phyloP scores from a whole-genome alignment of 2,888 invertebrate genomes.

The Drosophila melanocephala region DNA sequence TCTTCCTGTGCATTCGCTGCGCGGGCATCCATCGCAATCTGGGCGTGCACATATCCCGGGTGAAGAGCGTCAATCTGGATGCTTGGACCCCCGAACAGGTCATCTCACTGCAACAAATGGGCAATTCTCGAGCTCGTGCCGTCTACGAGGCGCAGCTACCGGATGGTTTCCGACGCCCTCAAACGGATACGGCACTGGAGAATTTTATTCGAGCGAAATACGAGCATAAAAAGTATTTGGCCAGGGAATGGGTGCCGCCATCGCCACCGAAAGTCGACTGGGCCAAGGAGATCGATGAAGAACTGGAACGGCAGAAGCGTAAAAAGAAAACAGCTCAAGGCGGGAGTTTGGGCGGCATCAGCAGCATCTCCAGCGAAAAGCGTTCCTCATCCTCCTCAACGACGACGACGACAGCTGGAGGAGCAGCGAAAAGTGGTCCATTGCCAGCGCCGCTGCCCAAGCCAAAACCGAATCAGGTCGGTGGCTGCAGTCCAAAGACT shows the following conservation, averaged over 20 bases:
- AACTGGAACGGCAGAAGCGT: conserved; percentile 92
- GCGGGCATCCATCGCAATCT: conserved; percentile 99
- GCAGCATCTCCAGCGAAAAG: conserved; percentile 64
- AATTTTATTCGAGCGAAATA: conserved; percentile 99
- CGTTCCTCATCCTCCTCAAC: conserved; percentile 21
- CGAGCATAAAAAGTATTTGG: conserved; percentile 99
- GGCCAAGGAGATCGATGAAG: conserved; percentile 96
- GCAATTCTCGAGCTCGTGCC: conserved; percentile 97
- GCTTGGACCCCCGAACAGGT: conserved; percentile 99
- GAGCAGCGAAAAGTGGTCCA: conserved; percentile 61
- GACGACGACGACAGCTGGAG: conserved; percentile 34
- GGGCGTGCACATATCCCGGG: conserved; percentile 99
- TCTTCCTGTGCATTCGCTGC: conserved; percentile 99
- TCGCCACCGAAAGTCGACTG: conserved; percentile 93
- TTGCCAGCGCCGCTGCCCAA: conserved; percentile 84
- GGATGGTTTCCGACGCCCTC: conserved; percentile 97
- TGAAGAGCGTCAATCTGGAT: conserved; percentile 99
- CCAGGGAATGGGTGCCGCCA: conserved; percentile 98
- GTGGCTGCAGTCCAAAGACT: conserved; percentile 85
- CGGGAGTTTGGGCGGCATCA: conserved; percentile 67
- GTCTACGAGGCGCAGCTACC: conserved; percentile 99
- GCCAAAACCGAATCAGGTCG: conserved; percentile 83
- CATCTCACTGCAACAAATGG: conserved; percentile 97
- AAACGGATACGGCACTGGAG: conserved; percentile 96
- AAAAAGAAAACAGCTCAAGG: conserved; percentile 91